Evolutionary conservation across 1,140 invertebrate genomes (phyloP), one percentile per base, ranked within the genome.

Genomic region (Leptinotarsa undecemlineata): DNA sequence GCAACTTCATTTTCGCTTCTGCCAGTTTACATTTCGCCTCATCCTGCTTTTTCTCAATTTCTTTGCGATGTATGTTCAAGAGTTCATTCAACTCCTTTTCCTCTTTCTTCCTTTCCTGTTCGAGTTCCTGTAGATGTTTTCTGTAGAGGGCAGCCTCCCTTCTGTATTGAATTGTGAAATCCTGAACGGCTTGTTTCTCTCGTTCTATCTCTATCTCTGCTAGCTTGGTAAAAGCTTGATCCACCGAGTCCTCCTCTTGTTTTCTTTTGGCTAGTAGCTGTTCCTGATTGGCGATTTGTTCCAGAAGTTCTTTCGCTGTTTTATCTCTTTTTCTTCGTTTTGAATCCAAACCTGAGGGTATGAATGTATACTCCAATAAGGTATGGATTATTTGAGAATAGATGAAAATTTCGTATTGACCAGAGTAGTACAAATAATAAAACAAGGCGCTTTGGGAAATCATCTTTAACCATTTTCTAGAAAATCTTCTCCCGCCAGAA

Each of bases 71-170:
- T n/a, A 77, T 72, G 23, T 78, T 76, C 60, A 85, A 66, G 3
- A 82, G 13, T 64, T 72, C 69, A 13, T 72, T 68, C 3, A 83
- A 73, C 67, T 81, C 71, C 42, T 74, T 66, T 48, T 84, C 82
- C 72, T 84, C 83, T n/a, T 77, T 33, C 73, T 80, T 75, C 20
- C 77, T 67, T 73, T 78, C 48, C 23, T 77, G 47, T 61, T 81
- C 77, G 13, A 85, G 51, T 70, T 85, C 76, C 67, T 75, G 72
- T 42, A 85, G 72, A 72, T 83, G 78, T 73, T 82, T 74, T 67
- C 73, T 77, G 66, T 85, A 84, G 21, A 79, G 69, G 0, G 68
- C 74, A 20, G 78, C 80, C 73, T 85, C 84, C 42, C 74, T 63
- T 70, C 68, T 80, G 3, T 78, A 75, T 67, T 76, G 67, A 4